Evolutionary conservation across 2,797 vertebrate species (phyloP).

Genomic region (Sebastes matsubarae): DNA sequence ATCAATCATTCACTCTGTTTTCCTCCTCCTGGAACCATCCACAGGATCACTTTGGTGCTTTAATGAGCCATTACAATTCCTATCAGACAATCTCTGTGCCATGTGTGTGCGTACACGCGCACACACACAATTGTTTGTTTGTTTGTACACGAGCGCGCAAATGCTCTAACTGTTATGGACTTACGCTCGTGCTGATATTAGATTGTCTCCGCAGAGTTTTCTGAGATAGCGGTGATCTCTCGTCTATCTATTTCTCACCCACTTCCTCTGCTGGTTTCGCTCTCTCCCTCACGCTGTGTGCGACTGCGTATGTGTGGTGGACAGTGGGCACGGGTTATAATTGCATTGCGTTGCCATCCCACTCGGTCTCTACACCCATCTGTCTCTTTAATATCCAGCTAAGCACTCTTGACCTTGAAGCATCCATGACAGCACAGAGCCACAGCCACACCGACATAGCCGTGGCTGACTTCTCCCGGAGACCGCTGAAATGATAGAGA

Average conservation of each 20-base stretch:
- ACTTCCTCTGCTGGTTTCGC: conserved; percentile 27
- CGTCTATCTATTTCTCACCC: conserved; percentile 57
- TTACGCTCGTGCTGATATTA: conserved; percentile 62
- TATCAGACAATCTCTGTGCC: conserved; percentile 72
- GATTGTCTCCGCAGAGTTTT: conserved; percentile 66
- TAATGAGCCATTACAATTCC: conserved; percentile 84
- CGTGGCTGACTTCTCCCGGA: conserved; percentile 46
- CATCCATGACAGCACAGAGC: conserved; percentile 50
- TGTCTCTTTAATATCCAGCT: conserved; percentile 79
- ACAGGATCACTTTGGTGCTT: conserved; percentile 74
- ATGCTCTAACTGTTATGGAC: conserved; percentile 57
- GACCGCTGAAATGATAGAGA: conserved; percentile 34
- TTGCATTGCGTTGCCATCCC: conserved; percentile 72
- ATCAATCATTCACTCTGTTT: conserved; percentile 81
- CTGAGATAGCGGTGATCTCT: conserved; percentile 58
- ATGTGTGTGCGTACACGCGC: conserved; percentile 20
- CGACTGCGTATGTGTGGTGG: conserved; percentile 12
- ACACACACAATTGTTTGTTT: conserved; percentile 11
- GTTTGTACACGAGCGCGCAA: conserved; percentile 43
- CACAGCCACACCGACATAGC: conserved; percentile 41
- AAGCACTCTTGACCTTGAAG: conserved; percentile 81
- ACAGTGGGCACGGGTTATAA: conserved; percentile 69
- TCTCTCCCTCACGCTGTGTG: background rate
- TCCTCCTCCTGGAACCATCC: conserved; percentile 72
- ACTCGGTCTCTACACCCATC: conserved; percentile 68